phyloP scores from a whole-genome alignment of 2,797 vertebrate genomes.

The Philypnodon macrostomus region DNA sequence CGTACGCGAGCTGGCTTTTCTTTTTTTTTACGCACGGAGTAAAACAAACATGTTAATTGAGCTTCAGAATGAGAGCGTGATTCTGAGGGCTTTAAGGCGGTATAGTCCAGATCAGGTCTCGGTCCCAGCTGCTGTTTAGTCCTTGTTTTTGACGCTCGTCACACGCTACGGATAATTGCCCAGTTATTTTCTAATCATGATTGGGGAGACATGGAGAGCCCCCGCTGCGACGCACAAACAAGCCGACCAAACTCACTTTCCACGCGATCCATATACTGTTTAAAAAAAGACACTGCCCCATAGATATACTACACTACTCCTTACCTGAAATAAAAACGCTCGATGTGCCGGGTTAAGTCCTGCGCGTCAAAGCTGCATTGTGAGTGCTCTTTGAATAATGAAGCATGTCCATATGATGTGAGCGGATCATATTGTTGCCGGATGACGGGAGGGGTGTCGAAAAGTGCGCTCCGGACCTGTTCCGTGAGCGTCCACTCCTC shows the following conservation, averaged over 20 bases:
- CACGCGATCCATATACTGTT: conserved; percentile 61
- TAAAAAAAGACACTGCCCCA: conserved; percentile 10
- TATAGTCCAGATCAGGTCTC: conserved; percentile 70
- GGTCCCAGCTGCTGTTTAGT: conserved; percentile 77
- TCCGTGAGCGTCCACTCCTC: conserved; percentile 83
- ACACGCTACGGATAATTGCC: conserved; percentile 86
- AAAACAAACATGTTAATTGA: conserved; percentile 12
- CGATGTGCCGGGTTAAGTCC: conserved; percentile 85
- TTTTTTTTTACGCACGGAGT: conserved; percentile 30
- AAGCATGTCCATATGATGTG: conserved; percentile 94
- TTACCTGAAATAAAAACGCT: conserved; percentile 82
- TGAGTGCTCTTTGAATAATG: conserved; percentile 92
- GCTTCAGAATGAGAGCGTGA: conserved; percentile 6
- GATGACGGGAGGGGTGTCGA: conserved; percentile 79
- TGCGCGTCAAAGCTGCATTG: conserved; percentile 86
- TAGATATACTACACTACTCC: conserved; percentile 85
- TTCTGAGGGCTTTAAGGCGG: conserved; percentile 76
- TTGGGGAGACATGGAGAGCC: conserved; percentile 77
- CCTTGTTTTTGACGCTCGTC: conserved; percentile 79
- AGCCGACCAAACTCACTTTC: conserved; percentile 78
- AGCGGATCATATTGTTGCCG: conserved; percentile 90
- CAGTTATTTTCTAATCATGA: conserved; percentile 87
- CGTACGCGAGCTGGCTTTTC: conserved; percentile 21
- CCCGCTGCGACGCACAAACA: conserved; percentile 76
- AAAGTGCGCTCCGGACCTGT: conserved; percentile 89